A percentile compares a stretch with the other conserved stretches of the same genome.
Evolutionary conservation across 2,888 invertebrate species (phyloP).

Genomic region (Alloplasta piceator): DNA sequence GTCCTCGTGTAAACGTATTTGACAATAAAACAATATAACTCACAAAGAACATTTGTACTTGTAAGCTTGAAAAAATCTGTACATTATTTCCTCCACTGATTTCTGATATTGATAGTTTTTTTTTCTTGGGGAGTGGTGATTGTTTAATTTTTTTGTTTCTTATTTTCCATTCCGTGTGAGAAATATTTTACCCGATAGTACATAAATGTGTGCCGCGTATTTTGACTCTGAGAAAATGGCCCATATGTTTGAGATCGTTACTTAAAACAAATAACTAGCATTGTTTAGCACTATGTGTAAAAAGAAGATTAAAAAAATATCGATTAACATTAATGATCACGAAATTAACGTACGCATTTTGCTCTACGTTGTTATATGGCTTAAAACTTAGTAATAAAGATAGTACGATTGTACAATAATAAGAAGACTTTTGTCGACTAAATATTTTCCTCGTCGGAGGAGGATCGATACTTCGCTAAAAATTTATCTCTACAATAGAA

Average conservation of each 20-base stretch:
- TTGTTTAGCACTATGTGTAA: background rate
- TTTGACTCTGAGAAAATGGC: conserved; percentile 41
- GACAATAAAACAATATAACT: conserved; percentile 42
- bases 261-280: conserved; percentile 47
- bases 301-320: conserved; percentile 4
- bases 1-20: conserved; percentile 14
- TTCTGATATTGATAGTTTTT: conserved; percentile 43
- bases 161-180: background rate
- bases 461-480: conserved; percentile 1
- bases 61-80: conserved; percentile 45
- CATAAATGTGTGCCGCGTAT: conserved; percentile 46
- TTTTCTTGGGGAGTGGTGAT: conserved; percentile 9
- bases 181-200: conserved; percentile 39
- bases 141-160: conserved; percentile 35
- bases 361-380: conserved; percentile 30
- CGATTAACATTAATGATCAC: conserved; percentile 8
- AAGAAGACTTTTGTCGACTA: conserved; percentile 8
- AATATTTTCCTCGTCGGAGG: conserved; percentile 13
- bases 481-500: background rate
- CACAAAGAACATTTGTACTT: conserved; percentile 33
- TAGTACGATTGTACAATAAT: conserved; percentile 45
- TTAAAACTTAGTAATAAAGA: conserved; percentile 45
- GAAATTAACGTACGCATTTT: conserved; percentile 15
- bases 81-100: conserved; percentile 51
- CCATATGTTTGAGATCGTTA: conserved; percentile 51